Evolutionary conservation across 2,797 vertebrate genomes (phyloP).

Genomic region (Neoniphon sammara): DNA sequence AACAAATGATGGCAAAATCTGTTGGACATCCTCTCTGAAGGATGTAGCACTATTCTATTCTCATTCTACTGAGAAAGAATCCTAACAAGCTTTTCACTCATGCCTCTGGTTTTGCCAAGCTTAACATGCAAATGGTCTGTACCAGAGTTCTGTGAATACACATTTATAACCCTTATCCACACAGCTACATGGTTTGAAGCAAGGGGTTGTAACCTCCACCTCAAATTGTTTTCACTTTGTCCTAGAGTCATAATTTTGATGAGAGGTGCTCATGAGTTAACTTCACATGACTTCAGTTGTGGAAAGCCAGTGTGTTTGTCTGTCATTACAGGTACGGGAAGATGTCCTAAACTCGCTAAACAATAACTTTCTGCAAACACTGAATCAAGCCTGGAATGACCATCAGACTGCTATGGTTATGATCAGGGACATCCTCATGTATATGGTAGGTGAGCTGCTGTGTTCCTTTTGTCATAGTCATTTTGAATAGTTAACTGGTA

Average conservation of each 20-base stretch:
- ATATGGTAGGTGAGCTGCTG: constrained; percentile 87
- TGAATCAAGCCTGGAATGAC: constrained; percentile 98
- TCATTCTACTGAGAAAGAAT: neutral
- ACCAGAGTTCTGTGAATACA: too few relatives aligned
- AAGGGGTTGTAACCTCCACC: neutral
- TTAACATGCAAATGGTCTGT: too few relatives aligned
- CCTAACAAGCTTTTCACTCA: too few relatives aligned
- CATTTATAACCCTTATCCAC: neutral
- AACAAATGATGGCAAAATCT: neutral
- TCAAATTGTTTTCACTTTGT: neutral
- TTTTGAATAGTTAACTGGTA: neutral
- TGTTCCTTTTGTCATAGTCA: neutral
- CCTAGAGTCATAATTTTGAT: neutral
- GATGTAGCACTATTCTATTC: neutral
- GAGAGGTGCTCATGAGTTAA: neutral
- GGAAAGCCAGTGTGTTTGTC: constrained; percentile 11
- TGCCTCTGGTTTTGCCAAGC: too few relatives aligned
- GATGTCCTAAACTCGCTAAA: constrained; percentile 95
- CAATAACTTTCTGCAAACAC: constrained; percentile 95
- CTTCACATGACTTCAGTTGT: neutral
- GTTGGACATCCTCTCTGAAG: neutral
- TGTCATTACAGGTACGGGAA: constrained; percentile 88
- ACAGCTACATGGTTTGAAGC: too few relatives aligned
- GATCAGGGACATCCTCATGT: constrained; percentile 98
- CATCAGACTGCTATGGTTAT: constrained; percentile 98